These are phyloP conservation scores for Tichodroma muraria DNA, from an alignment of 2,113 vertebrate genomes.

Conservation along the genomic window DNA sequence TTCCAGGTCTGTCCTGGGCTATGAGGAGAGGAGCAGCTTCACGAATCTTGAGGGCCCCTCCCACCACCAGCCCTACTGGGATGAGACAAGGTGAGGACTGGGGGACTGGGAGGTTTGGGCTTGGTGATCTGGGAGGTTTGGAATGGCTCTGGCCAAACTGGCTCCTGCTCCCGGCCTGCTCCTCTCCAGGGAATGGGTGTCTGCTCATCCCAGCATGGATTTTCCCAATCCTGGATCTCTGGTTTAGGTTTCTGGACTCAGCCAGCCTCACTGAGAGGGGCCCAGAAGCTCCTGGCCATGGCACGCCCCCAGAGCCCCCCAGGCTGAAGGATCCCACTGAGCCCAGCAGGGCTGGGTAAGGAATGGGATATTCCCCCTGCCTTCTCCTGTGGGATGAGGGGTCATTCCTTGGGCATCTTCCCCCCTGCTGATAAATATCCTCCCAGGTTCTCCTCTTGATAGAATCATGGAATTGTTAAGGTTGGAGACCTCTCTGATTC, in stretches of 20 bases:
- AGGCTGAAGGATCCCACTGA: not conserved
- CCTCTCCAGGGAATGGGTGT: not conserved
- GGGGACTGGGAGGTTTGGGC: not conserved
- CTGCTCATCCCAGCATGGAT: not conserved
- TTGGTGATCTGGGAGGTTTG: not conserved
- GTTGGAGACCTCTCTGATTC: not conserved
- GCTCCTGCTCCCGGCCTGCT: not conserved
- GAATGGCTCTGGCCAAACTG: not conserved
- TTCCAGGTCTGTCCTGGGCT: not conserved
- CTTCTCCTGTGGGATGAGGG: not conserved
- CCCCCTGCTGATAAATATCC: not conserved
- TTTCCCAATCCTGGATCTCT: not conserved
- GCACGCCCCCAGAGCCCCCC: not conserved
- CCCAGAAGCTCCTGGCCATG: not conserved
- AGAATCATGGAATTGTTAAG: not conserved
- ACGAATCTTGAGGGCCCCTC: fast-evolving
- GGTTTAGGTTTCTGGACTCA: not conserved
- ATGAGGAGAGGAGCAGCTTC: not conserved
- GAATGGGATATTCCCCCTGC: not conserved
- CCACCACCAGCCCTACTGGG: not conserved
- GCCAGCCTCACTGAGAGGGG: not conserved
- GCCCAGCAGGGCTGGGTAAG: not conserved
- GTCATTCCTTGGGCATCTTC: not conserved
- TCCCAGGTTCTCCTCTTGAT: not conserved
- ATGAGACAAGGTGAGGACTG: not conserved